These are phyloP conservation scores for Cercopithecus mona DNA, from an alignment of 2,113 vertebrate species.

Conservation along the genomic window DNA sequence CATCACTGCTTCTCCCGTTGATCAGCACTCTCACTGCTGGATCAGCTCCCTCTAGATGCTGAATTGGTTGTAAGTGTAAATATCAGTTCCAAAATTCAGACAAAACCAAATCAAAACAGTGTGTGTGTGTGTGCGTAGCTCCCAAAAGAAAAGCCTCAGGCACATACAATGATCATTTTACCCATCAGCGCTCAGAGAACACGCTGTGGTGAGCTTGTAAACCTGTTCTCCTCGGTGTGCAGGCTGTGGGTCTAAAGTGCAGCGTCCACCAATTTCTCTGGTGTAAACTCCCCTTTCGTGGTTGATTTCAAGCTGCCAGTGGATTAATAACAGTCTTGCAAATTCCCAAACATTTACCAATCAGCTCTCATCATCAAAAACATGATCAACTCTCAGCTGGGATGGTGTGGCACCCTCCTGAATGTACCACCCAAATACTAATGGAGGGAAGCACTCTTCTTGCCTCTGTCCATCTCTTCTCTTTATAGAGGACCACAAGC, in stretches of 20 bases:
- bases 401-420: too few species aligned
- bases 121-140: background rate
- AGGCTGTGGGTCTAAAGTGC: background rate
- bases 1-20: fast-evolving
- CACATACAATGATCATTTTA: fast-evolving
- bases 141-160: too few species aligned
- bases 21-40: fast-evolving
- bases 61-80: fast-evolving
- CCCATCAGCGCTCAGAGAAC: fast-evolving
- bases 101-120: background rate
- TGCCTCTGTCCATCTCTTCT: fast-evolving
- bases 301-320: fast-evolving
- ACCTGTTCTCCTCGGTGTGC: fast-evolving
- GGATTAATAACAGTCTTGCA: fast-evolving
- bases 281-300: background rate
- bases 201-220: too few species aligned
- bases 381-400: background rate
- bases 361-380: fast-evolving
- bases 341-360: fast-evolving
- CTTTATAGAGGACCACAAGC: fast-evolving
- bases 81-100: background rate
- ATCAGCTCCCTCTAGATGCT: fast-evolving
- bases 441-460: fast-evolving
- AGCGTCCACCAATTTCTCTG: background rate
- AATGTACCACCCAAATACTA: fast-evolving